phyloP scores from a whole-genome alignment of 2,113 vertebrate genomes.

The Clarias macrocephalus region DNA sequence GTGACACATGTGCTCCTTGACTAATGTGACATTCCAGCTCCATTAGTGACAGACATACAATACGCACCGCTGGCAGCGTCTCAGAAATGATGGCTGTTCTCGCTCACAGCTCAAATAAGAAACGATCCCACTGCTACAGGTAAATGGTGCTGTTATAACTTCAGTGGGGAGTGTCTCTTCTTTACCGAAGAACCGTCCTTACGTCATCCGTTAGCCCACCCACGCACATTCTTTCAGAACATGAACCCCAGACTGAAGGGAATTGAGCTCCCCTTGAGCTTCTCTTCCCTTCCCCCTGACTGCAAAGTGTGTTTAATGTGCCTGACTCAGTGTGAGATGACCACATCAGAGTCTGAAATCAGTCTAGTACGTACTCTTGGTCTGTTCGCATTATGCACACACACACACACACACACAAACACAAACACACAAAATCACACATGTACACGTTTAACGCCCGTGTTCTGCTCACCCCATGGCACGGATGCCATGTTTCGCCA shows the following conservation, averaged over 20 bases:
- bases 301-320: slow-evolving; percentile 53
- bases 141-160: slow-evolving; percentile 1
- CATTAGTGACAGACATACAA: slow-evolving; percentile 56
- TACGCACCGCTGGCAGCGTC: slow-evolving; percentile 33
- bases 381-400: background rate
- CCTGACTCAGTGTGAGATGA: slow-evolving; percentile 45
- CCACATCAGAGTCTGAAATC: slow-evolving; percentile 43
- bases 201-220: slow-evolving; percentile 41
- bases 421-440: background rate
- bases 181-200: background rate
- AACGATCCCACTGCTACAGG: background rate
- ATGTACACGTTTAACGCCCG: background rate
- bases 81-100: slow-evolving; percentile 16
- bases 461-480: background rate
- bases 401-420: background rate
- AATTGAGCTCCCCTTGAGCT: slow-evolving; percentile 45
- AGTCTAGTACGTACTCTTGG: background rate
- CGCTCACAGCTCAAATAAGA: slow-evolving; percentile 31
- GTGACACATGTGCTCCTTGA: slow-evolving; percentile 47
- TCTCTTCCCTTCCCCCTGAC: slow-evolving; percentile 32
- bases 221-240: slow-evolving; percentile 47
- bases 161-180: slow-evolving; percentile 4
- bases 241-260: slow-evolving; percentile 47
- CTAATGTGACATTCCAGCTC: slow-evolving; percentile 55
- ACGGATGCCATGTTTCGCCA: background rate